Percentiles rank a stretch among this genome's conserved stretches.
Evolutionary conservation across 2,113 vertebrate species (phyloP).

Genomic region (Embiotoca jacksoni): DNA sequence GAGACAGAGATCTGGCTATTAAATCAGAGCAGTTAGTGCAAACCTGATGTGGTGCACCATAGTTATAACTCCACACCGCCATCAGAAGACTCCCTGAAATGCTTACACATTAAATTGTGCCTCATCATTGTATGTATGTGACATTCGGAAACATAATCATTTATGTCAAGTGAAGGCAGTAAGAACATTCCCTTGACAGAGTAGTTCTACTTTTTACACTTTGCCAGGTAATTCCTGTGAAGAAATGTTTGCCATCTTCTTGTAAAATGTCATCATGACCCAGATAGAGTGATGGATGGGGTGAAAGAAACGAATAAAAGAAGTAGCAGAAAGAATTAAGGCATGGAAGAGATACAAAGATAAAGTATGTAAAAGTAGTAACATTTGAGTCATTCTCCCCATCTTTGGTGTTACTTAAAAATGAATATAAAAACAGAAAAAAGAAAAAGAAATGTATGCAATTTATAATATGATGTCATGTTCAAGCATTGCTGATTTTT

Average conservation of each 20-base stretch:
- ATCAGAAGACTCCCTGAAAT: constrained; percentile 20
- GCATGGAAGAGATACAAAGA: not conserved
- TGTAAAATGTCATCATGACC: not conserved
- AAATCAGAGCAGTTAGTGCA: constrained; percentile 68
- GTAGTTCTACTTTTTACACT: constrained; percentile 24
- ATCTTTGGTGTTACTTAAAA: too few species aligned
- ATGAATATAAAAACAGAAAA: too few species aligned
- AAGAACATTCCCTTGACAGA: constrained; percentile 7
- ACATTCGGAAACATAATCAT: constrained; percentile 42
- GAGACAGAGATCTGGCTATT: constrained; percentile 59
- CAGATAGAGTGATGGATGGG: not conserved
- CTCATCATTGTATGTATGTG: constrained; percentile 24
- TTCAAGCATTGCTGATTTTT: too few species aligned
- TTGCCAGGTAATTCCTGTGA: not conserved
- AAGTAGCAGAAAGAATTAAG: not conserved
- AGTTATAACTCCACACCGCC: constrained; percentile 16
- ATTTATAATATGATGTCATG: too few species aligned
- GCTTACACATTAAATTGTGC: constrained; percentile 27
- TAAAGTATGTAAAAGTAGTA: too few species aligned
- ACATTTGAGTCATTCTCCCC: too few species aligned
- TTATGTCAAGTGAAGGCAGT: constrained; percentile 22
- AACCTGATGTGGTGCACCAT: constrained; percentile 43
- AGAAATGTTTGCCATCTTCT: constrained; percentile 2
- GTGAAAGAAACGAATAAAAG: constrained; percentile 2
- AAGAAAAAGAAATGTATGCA: too few species aligned